phyloP scores from a whole-genome alignment of 2,888 invertebrate genomes.

The Morinoia aosen region DNA sequence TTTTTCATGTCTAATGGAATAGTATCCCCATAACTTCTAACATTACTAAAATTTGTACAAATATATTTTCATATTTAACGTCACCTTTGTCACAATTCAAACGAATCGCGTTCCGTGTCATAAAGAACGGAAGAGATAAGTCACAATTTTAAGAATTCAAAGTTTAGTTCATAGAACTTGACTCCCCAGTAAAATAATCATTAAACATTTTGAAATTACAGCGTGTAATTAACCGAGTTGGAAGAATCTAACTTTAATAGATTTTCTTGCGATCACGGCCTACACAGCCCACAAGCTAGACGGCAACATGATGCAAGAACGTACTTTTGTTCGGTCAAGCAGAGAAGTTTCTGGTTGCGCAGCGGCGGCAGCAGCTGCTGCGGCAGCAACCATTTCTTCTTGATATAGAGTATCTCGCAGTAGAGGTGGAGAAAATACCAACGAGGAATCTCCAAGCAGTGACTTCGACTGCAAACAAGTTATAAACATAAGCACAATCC shows the following conservation, averaged over 20 bases:
- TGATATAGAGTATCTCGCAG: constrained; percentile 58
- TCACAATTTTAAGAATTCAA: not conserved
- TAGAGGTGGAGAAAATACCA: constrained; percentile 79
- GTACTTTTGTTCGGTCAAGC: constrained; percentile 16
- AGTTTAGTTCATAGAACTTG: not conserved
- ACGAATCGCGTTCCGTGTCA: not conserved
- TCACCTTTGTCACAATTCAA: not conserved
- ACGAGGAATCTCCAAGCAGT: constrained; percentile 71
- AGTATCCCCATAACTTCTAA: not conserved
- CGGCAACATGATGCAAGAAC: not conserved
- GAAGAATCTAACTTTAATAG: not conserved
- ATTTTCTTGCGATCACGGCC: not conserved
- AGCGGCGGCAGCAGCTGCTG: constrained; percentile 21
- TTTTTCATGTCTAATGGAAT: not conserved
- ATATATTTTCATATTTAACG: not conserved
- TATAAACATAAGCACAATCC: constrained; percentile 78
- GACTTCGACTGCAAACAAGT: constrained; percentile 69
- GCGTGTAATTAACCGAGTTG: not conserved
- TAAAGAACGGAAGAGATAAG: not conserved
- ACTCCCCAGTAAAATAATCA: too few species aligned
- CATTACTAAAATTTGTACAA: not conserved
- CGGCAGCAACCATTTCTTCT: constrained; percentile 71
- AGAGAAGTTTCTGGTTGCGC: constrained; percentile 7
- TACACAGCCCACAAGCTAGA: not conserved
- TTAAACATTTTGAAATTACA: not conserved